Evolutionary conservation across 2,113 vertebrate genomes (phyloP), one percentile per base, ranked within the genome.

Genomic region (Hystrix cristata): DNA sequence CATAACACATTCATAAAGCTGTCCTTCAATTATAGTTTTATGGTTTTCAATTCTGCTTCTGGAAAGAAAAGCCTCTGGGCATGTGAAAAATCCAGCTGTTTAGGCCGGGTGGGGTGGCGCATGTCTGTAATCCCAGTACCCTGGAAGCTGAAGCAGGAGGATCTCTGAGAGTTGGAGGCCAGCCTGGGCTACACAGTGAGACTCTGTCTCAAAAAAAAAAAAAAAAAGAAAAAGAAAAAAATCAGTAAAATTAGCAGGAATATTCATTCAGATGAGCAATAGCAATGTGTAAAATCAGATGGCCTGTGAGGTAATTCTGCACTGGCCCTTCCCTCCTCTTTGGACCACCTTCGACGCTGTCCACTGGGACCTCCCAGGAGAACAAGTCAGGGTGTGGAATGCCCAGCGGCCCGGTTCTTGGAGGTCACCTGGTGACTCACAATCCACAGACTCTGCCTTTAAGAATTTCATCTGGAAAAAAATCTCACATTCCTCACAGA

Each of bases 381-480:
- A 80, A 13, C 95, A 96, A 97, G 71, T 98, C 96, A 97, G 7
- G n/a, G 65, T 46, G 71, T 60, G 87, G 80, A 94, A 96, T 27
- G 13, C 15, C 43, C 15, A 51, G 65, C 43, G 46, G 18, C 29
- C 87, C 67, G 23, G 79, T 97, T 96, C 95, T 97, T 97, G 95
- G 79, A 97, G 97, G 79, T 87, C 79, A 81, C 5, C 14, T 65
- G 9, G 51, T 98, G 97, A 97, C 57, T 98, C 97, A 98, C 62
- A 27, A 65, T 95, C 91, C 92, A 91, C 38, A 74, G 21, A 74
- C 59, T 94, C 82, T 83, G 62, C 57, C 51, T 83, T 74, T 89
- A 95, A 86, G 34, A 86, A 93, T 87, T 89, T 93, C 46, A 27
- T 79, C 88, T 88, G 94, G 65, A 91, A 95, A 91, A 14, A 1